Conservation (phyloP, 2,888 invertebrate genomes). For the Artemia sp. region DNA sequence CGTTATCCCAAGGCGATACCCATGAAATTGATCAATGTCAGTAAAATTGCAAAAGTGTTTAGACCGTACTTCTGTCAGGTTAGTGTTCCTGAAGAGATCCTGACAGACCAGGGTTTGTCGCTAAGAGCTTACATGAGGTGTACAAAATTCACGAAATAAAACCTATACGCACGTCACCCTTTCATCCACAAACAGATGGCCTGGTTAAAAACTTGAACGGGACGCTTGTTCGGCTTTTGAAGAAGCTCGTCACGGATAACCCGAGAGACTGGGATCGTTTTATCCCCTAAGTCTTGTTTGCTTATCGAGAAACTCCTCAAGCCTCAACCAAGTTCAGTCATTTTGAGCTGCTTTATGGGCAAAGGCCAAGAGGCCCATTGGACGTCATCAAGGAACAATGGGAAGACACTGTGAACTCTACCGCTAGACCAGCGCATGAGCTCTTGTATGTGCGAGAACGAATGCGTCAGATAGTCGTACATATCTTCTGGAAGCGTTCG, state of each 20-base stretch:
- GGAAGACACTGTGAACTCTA: background rate
- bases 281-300: no score
- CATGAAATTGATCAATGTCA: slow-evolving; percentile 23
- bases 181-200: slow-evolving; percentile 24
- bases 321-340: slow-evolving; percentile 27
- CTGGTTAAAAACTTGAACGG: no score
- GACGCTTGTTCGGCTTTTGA: no score
- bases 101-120: slow-evolving; percentile 26
- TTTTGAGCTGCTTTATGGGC: slow-evolving; percentile 8
- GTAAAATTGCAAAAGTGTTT: slow-evolving; percentile 24
- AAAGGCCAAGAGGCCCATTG: background rate
- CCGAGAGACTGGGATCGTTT: no score
- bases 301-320: no score
- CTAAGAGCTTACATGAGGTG: slow-evolving; percentile 23
- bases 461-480: background rate
- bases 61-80: slow-evolving; percentile 24
- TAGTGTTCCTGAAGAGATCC: slow-evolving; percentile 25
- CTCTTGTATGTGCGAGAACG: background rate
- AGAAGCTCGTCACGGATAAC: no score
- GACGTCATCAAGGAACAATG: slow-evolving; percentile 1
- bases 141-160: slow-evolving; percentile 22
- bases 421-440: background rate
- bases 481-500: background rate
- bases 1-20: slow-evolving; percentile 26
- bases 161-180: slow-evolving; percentile 24